Base-by-base conservation (phyloP, 2,888 invertebrate genomes). In the Sarcophaga variegata region DNA sequence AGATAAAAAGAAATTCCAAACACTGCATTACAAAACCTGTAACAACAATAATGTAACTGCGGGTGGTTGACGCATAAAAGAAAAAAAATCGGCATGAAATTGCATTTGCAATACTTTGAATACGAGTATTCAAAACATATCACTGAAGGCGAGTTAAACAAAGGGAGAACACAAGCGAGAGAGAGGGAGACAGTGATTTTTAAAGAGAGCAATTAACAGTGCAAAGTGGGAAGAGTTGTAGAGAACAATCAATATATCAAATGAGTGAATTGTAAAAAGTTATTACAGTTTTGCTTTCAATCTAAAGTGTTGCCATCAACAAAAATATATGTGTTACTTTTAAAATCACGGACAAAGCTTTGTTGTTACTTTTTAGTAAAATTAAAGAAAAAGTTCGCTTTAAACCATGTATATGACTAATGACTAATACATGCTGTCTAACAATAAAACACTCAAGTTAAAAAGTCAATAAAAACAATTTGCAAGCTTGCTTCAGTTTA, bases 41-140 rank as follows among this genome's bases (percentile, higher is more conserved):
- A 60, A 14, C n/a, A 63, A 20, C 20, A 8, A 69, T 11, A 66
- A 69, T 60, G 67, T 69, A 59, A 37, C 62, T 77, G 83, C 74
- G 69, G 80, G 81, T 86, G 72, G 77, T 83, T 71, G 47, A 54
- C 37, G 37, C 37, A 37, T 37, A 37, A 37, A 37, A 81, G 22
- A 75, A 66, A 72, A 12, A 47, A 37, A 37, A 37, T 37, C 37
- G 10, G 8, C 37, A 37, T 37, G 37, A 63, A 76, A 67, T 8
- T 72, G 25, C 76, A 72, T 72, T 83, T 80, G 76, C 76, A 83
- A 80, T 63, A 77, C 62, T 37, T 37, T 37, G 8, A 10, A 37
- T 37, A 37, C 37, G 1, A 37, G 37, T 37, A 37, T 37, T 37
- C 37, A 37, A 37, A 37, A 37, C 37, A 37, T 37, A 37, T 37